Percentiles rank a stretch among this genome's conserved stretches.
Conservation (phyloP, 2,888 invertebrate genomes). For the Lutraria lutraria region DNA sequence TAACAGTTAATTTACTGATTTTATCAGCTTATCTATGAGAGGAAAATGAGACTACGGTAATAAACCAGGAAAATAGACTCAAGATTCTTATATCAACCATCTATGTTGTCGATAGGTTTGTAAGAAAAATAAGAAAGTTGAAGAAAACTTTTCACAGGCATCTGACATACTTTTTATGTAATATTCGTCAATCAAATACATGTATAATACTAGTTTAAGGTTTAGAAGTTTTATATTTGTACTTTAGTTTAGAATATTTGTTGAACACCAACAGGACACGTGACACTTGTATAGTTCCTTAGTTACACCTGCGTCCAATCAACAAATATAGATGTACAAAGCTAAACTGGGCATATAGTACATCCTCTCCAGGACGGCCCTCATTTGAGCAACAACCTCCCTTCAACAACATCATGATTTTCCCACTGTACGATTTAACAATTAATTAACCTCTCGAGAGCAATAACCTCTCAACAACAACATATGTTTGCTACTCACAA, state of each 20-base stretch:
- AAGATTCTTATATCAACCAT: neutral
- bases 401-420: too few species aligned
- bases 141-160: neutral
- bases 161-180: neutral
- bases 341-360: too few species aligned
- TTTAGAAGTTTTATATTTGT: neutral
- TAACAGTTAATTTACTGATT: neutral
- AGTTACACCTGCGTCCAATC: too few species aligned
- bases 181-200: neutral
- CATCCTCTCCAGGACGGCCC: too few species aligned
- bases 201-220: neutral
- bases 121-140: neutral
- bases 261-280: neutral
- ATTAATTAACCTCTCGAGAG: too few species aligned
- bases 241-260: neutral
- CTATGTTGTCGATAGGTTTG: neutral
- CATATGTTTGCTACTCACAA: too few species aligned
- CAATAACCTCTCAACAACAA: too few species aligned
- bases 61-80: neutral
- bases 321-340: too few species aligned
- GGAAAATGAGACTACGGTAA: neutral
- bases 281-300: neutral
- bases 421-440: too few species aligned
- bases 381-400: too few species aligned
- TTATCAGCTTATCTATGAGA: neutral